Evolutionary conservation across 2,797 vertebrate species (phyloP).

Genomic region (Odontamblyopus lacepedii): DNA sequence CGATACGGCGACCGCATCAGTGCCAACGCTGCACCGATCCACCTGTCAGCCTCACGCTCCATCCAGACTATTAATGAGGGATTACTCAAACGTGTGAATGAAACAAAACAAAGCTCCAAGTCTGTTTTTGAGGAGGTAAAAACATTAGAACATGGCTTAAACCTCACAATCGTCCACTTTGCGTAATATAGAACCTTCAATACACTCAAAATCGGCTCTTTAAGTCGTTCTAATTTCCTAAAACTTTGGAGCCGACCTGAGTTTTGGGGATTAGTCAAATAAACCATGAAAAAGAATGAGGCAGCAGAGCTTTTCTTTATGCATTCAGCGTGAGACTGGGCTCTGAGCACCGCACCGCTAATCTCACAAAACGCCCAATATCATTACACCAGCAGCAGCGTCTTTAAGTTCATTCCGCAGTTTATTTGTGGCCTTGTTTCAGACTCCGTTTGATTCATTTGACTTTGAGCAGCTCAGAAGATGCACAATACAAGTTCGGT

Average conservation of each 20-base stretch:
- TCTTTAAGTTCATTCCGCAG: slow-evolving; percentile 2
- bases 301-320: not conserved
- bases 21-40: no score
- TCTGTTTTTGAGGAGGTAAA: no score
- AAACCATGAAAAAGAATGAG: slow-evolving; percentile 1
- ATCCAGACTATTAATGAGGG: no score
- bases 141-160: no score
- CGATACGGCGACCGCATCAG: no score
- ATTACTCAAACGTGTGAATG: no score
- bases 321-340: not conserved
- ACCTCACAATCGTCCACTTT: no score
- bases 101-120: no score
- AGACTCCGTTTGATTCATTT: not conserved
- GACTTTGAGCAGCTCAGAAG: not conserved
- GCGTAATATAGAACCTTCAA: no score
- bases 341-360: not conserved
- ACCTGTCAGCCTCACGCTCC: no score
- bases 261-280: not conserved
- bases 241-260: not conserved
- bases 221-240: not conserved
- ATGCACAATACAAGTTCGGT: not conserved
- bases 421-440: slow-evolving; percentile 6
- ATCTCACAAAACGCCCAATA: slow-evolving; percentile 2
- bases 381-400: not conserved
- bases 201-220: no score